Base-by-base conservation (phyloP, 2,113 vertebrate genomes). In the Lamprologus sp. region DNA sequence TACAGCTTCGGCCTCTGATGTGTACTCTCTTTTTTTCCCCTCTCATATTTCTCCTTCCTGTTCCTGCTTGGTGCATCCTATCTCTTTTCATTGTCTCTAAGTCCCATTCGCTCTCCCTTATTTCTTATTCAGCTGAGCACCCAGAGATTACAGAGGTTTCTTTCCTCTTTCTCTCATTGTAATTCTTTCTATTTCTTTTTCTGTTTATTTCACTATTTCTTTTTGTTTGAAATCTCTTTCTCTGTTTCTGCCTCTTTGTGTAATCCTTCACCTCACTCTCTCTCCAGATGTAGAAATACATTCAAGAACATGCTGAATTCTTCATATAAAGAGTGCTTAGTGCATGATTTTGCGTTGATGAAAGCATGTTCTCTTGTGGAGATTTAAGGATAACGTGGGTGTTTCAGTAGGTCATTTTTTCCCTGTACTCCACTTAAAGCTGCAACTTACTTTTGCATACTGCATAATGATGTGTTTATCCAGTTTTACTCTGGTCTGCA, bases 91-190 rank as follows among this genome's bases (percentile, higher is more conserved):
- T 53, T 63, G 68, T 77, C 80, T 89, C 31, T 42, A 65, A 87
- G 60, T 45, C 84, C 51, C 47, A 89, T 85, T 90, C 4, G 60
- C 54, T 54, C 58, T 14, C 15, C 51, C 47, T 83, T 37, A 54
- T 90, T 82, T 90, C 35, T 86, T 84, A 87, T 81, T 85, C 70
- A 88, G 56, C 82, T 79, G 77, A 88, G 56, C 86, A 79, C 42
- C 31, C 23, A 49, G 26, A 68, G 23, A n/a, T 63, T 51, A 54
- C 60, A 73, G n/a, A 15, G 31, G 47, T 86, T 58, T n/a, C 40
- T 58, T 70, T 45, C 5, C 13, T 17, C 9, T 45, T 47, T 77
- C 7, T 55, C 55, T 83, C 79, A 65, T 47, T 35, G 42, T 33
- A 5, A 4, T 49, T 88, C 73, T 31, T 26, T 79, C 26, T 15